Base-by-base conservation (phyloP, 92 coral and sea anemone species). In the Nematostella vectensis region DNA sequence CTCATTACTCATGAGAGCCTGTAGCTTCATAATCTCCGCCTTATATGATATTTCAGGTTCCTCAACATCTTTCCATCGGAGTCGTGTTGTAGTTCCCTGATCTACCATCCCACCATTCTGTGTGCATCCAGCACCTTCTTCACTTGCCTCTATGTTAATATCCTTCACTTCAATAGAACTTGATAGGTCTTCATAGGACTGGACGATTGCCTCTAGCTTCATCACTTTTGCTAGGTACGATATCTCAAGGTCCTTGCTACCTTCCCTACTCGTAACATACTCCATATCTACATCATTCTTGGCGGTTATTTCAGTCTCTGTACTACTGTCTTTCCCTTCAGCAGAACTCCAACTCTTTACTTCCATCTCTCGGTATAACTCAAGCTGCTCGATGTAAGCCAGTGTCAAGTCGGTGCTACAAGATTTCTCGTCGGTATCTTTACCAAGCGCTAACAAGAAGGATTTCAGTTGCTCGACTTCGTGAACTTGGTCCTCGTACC, bases 21-120 rank as follows among this genome's bases (percentile, higher is more conserved):
- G 58, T 16, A 64, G 42, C 2, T 27, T 30, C 11, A 36, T n/a
- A 40, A 66, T 55, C 21, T 55, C 25, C 21, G 50, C 53, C 19
- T 40, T 53, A 31, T 50, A 51, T 23, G 13, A 20, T 49, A 25
- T 0, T 25, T 64, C 61, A 8, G 51, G 60, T 11, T 64, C 39
- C n/a, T 27, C 15, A 24, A 51, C 23, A 19, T 45, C 51, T 6
- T 8, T 19, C 51, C 9, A 6, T 24, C 31, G 23, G 36, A 79
- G 2, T 18, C 71, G 78, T 0, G 83, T 79, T 72, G 71, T 70
- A 40, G 69, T 50, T 15, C 53, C 24, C 8, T 21, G 19, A 17
- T 21, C 53, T 17, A 6, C 9, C 53, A 15, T 13, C n/a, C n/a
- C n/a, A n/a, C n/a, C n/a, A n/a, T n/a, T n/a, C n/a, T n/a, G n/a